Conservation (phyloP, 2,797 vertebrate genomes). For the Notamacropus eugenii region DNA sequence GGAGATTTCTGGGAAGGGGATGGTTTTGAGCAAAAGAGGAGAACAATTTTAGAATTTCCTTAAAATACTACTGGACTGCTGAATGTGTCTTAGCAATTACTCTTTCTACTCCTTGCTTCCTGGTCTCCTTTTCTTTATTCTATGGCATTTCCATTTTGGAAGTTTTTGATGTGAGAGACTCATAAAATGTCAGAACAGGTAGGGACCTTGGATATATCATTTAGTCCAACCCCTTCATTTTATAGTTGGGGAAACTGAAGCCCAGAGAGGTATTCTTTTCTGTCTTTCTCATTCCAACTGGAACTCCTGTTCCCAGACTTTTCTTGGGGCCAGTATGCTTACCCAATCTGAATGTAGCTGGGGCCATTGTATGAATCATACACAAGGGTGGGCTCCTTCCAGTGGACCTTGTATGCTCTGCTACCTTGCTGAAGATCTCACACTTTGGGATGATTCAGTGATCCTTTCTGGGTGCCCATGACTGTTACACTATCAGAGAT, state of each 20-base stretch:
- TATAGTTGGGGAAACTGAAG: neutral
- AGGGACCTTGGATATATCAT: neutral
- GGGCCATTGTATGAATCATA: neutral
- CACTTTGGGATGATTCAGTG: neutral
- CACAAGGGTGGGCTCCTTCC: neutral
- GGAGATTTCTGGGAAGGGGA: neutral
- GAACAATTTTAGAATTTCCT: conserved; percentile 32
- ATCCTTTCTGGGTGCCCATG: neutral
- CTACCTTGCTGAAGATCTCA: neutral
- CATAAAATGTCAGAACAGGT: neutral
- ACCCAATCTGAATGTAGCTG: too few species aligned
- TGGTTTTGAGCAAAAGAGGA: neutral
- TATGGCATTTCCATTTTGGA: too few species aligned
- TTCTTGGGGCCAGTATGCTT: neutral
- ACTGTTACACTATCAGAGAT: neutral
- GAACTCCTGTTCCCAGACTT: neutral
- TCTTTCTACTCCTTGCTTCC: neutral
- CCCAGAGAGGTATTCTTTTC: neutral
- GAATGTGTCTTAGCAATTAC: neutral
- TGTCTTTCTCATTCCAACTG: neutral
- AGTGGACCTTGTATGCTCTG: neutral
- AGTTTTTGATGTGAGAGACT: neutral
- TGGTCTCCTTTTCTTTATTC: neutral
- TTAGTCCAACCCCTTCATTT: neutral
- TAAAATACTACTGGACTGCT: conserved; percentile 8